Percentiles rank a stretch among this genome's conserved stretches.
These are phyloP conservation scores for Platanista minor DNA, from an alignment of 2,113 vertebrate species.

Conservation along the genomic window DNA sequence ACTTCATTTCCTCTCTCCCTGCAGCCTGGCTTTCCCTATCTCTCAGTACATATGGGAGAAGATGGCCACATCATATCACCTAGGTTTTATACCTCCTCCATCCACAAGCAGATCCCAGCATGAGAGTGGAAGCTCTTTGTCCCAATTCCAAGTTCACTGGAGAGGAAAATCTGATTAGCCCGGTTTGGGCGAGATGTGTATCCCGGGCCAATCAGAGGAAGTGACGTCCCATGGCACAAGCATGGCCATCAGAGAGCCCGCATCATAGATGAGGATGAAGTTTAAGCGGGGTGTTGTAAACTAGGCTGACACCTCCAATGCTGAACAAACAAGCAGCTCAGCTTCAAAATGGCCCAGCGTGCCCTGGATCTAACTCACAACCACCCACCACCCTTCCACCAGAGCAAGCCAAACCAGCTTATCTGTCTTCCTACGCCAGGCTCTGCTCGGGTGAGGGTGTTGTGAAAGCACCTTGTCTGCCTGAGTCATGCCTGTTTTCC, in stretches of 20 bases:
- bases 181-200: not conserved
- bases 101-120: not conserved
- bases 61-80: not conserved
- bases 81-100: not conserved
- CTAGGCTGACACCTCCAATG: not conserved
- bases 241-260: not conserved
- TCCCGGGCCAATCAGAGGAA: not conserved
- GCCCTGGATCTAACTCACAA: not conserved
- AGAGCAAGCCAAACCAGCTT: not conserved
- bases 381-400: not conserved
- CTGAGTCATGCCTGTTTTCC: not conserved
- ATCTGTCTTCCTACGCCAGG: not conserved
- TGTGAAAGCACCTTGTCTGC: not conserved
- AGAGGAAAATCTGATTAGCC: not conserved
- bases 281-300: not conserved
- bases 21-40: not conserved
- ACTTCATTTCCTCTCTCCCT: not conserved
- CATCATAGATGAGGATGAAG: not conserved
- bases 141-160: not conserved
- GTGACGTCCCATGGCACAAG: not conserved
- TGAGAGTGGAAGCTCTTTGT: not conserved
- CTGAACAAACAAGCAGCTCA: not conserved
- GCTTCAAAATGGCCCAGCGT: not conserved
- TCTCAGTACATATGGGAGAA: not conserved
- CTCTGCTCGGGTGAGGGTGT: not conserved